A percentile compares a stretch with the other conserved stretches of the same genome.
These are phyloP conservation scores for Crioceris asparagi DNA, from an alignment of 2,888 invertebrate genomes.

Conservation along the genomic window DNA sequence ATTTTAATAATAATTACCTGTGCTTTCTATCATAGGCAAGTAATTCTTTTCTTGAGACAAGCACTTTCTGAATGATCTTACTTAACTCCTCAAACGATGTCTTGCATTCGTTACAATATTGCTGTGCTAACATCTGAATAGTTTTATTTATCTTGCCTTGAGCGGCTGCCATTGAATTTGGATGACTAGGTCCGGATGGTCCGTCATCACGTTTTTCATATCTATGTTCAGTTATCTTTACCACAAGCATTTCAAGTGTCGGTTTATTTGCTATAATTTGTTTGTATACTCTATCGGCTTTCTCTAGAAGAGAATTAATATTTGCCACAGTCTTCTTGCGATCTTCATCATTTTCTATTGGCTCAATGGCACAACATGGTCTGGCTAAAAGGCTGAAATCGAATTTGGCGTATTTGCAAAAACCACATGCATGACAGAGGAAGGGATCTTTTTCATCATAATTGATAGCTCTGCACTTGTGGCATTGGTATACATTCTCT, in stretches of 20 bases:
- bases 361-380: slow-evolving; percentile 93
- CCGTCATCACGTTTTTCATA: slow-evolving; percentile 53
- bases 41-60: slow-evolving; percentile 82
- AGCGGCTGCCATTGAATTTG: slow-evolving; percentile 20
- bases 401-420: slow-evolving; percentile 98
- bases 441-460: slow-evolving; percentile 99
- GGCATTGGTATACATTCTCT: slow-evolving; percentile 98
- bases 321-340: slow-evolving; percentile 87
- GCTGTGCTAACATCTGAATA: slow-evolving; percentile 88
- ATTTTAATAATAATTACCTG: no score
- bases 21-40: slow-evolving; percentile 85
- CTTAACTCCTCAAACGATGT: slow-evolving; percentile 91
- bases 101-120: slow-evolving; percentile 91
- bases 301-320: slow-evolving; percentile 83
- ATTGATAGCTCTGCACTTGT: slow-evolving; percentile 96
- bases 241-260: slow-evolving; percentile 71
- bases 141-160: slow-evolving; percentile 68
- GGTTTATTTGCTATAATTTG: slow-evolving; percentile 86
- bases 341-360: slow-evolving; percentile 94
- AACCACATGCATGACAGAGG: slow-evolving; percentile 96
- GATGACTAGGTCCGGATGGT: slow-evolving; percentile 17
- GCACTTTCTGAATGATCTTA: slow-evolving; percentile 78
- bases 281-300: slow-evolving; percentile 88
- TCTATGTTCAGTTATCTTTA: slow-evolving; percentile 81
- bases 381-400: slow-evolving; percentile 88